These are phyloP conservation scores for Anaspis maculata DNA, from an alignment of 2,888 invertebrate genomes.

Conservation along the genomic window DNA sequence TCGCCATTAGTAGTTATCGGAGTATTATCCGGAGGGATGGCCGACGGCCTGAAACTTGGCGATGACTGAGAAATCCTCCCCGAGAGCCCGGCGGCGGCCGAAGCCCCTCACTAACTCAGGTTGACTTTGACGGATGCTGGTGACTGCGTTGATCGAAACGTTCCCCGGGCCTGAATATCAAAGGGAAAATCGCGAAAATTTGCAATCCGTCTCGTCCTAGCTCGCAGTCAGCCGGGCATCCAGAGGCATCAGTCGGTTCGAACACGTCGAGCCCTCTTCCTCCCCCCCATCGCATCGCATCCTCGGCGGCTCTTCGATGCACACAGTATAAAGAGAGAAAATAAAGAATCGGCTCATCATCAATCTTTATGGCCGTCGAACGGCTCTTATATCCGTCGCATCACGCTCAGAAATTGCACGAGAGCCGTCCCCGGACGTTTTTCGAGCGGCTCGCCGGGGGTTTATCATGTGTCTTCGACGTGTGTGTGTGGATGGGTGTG, in stretches of 20 bases:
- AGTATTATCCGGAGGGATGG: too few species aligned
- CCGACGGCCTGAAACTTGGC: too few species aligned
- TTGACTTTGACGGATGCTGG: slow-evolving; percentile 13
- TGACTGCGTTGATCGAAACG: slow-evolving; percentile 3
- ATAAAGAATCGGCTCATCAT: slow-evolving; percentile 24
- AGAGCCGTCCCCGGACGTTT: slow-evolving; percentile 10
- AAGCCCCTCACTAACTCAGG: too few species aligned
- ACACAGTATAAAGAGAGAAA: slow-evolving; percentile 11
- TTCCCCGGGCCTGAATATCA: slow-evolving; percentile 8
- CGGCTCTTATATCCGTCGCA: slow-evolving; percentile 18
- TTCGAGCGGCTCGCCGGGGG: slow-evolving; percentile 5
- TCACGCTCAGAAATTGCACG: slow-evolving; percentile 10
- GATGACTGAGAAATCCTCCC: slow-evolving; percentile 12
- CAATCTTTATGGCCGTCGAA: slow-evolving; percentile 22
- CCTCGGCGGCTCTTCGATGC: too few species aligned
- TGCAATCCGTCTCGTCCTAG: slow-evolving; percentile 10
- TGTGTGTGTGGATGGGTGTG: too few species aligned
- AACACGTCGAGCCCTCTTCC: too few species aligned
- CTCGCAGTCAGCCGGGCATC: too few species aligned
- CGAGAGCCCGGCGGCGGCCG: too few species aligned
- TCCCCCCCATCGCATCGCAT: too few species aligned
- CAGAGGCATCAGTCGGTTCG: too few species aligned
- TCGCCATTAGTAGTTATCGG: too few species aligned
- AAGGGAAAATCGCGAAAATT: slow-evolving; percentile 13
- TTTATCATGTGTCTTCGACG: slow-evolving; percentile 8